Evolutionary conservation across 1,140 invertebrate genomes (phyloP), one percentile per base, ranked within the genome.

Genomic region (Himalopsyche phryganea): DNA sequence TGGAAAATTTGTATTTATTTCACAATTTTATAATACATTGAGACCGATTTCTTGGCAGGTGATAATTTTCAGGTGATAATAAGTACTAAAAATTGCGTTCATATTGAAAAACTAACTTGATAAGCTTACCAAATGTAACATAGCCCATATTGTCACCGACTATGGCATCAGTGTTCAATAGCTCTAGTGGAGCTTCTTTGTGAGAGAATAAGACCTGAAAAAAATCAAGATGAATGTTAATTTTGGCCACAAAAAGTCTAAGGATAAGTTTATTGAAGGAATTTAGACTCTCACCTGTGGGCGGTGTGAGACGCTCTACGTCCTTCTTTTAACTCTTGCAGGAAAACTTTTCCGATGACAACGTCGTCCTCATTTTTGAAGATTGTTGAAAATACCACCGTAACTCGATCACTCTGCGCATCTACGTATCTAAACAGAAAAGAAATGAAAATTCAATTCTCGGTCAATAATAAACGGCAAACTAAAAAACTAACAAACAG

Each of bases 351-450:
- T 14, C 97, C 96, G 71, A 99, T 94, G 19, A 99, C 87, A 68
- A 99, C 89, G 77, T 99, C 98, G 76, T 98, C 94, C 73, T 97
- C 93, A 73, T 98, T 96, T 70, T 95, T 93, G 74, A 99, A 99
- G 69, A 98, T 88, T 63, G 97, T 99, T 65, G 94, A 98, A 78
- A 99, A 99, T 50, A 99, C 96, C 45, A 99, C 97, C 6, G 97
- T 99, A 28, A 99, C 97, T 71, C 97, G 83, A 80, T 99, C 97
- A 64, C 92, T 85, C 78, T 98, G 96, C 23, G 97, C 96, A 79
- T 98, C 94, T 44, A 99, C 92, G 76, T 98, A 98, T 82, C 95
- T 96, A 71, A 36, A 54, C 63, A 28, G 46, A 18, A 48, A 54
- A 57, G 33, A 63, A 60, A 0, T 7, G 15, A n/a, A n/a, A n/a